Conservation (phyloP, 37 sponge, comb jelly and placozoan species). For the Ianthella basta region DNA sequence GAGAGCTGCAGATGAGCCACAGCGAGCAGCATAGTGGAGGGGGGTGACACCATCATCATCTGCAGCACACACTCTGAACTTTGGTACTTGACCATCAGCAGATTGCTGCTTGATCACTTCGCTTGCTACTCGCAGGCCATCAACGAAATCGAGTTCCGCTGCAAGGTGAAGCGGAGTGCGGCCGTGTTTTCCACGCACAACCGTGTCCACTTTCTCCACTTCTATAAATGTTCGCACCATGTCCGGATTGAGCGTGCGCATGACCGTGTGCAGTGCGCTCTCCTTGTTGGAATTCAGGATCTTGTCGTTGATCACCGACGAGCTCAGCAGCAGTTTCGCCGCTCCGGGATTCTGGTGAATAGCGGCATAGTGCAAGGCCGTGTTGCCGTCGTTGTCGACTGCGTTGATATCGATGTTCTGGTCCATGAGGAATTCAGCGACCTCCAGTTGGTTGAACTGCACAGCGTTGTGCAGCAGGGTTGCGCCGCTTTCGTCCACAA, state of each 20-base stretch:
- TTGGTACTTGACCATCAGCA: background rate
- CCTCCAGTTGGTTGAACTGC: constrained; percentile 44
- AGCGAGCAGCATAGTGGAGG: constrained; percentile 73
- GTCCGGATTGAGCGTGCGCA: constrained; percentile 39
- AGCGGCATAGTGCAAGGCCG: constrained; percentile 82
- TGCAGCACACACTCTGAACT: constrained; percentile 66
- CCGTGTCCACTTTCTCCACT: constrained; percentile 37
- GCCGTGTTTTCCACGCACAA: constrained; percentile 45
- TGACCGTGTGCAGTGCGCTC: constrained; percentile 72
- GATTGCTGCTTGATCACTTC: background rate
- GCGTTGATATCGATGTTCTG: constrained; percentile 61
- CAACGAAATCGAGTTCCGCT: constrained; percentile 65
- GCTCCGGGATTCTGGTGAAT: constrained; percentile 35
- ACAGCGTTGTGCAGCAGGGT: constrained; percentile 75
- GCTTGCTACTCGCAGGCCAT: background rate
- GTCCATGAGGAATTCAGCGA: constrained; percentile 68
- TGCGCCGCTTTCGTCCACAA: constrained; percentile 28
- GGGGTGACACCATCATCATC: constrained; percentile 79
- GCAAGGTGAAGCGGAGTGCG: constrained; percentile 74
- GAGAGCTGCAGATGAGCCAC: constrained; percentile 63
- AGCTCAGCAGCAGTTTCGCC: constrained; percentile 53
- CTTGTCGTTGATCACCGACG: constrained; percentile 45
- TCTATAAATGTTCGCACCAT: constrained; percentile 48
- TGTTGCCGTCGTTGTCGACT: constrained; percentile 72
- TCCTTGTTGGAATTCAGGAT: constrained; percentile 50